Evolutionary conservation across 1,140 invertebrate genomes (phyloP).

Genomic region (Heliconius eleuchia): DNA sequence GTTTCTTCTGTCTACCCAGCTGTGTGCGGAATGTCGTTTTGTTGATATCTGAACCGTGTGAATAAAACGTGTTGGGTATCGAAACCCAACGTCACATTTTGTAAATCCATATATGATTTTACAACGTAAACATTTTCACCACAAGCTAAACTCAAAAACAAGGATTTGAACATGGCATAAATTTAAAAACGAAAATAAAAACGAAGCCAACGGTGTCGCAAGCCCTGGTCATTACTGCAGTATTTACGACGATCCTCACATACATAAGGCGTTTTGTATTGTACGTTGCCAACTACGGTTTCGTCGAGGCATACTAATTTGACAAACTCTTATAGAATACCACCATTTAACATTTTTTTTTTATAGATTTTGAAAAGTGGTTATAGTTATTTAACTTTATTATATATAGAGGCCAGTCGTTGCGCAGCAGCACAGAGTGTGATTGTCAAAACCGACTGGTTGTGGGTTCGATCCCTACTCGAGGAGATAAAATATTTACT

Average conservation of each 20-base stretch:
- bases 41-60: too few relatives aligned
- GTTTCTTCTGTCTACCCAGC: too few relatives aligned
- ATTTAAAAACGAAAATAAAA: conserved; percentile 11
- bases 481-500: too few relatives aligned
- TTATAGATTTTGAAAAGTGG: not conserved
- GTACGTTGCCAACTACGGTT: conserved; percentile 23
- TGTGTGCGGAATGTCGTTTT: too few relatives aligned
- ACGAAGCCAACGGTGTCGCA: conserved; percentile 19
- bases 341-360: not conserved
- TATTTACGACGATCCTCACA: conserved; percentile 17
- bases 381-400: too few relatives aligned
- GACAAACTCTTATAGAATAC: not conserved
- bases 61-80: not conserved
- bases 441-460: too few relatives aligned
- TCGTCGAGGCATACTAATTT: conserved; percentile 21
- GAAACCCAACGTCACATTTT: not conserved
- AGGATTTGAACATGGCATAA: not conserved
- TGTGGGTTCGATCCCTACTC: too few relatives aligned
- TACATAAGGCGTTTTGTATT: conserved; percentile 20
- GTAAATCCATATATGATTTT: not conserved
- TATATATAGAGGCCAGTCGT: too few relatives aligned
- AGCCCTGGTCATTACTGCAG: conserved; percentile 15
- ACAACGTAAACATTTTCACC: not conserved
- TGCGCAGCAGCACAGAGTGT: too few relatives aligned
- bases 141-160: not conserved